A percentile compares a stretch with the other conserved stretches of the same genome.
Conservation (phyloP, 1,140 invertebrate species). For the Phenacoccus solenopsis region DNA sequence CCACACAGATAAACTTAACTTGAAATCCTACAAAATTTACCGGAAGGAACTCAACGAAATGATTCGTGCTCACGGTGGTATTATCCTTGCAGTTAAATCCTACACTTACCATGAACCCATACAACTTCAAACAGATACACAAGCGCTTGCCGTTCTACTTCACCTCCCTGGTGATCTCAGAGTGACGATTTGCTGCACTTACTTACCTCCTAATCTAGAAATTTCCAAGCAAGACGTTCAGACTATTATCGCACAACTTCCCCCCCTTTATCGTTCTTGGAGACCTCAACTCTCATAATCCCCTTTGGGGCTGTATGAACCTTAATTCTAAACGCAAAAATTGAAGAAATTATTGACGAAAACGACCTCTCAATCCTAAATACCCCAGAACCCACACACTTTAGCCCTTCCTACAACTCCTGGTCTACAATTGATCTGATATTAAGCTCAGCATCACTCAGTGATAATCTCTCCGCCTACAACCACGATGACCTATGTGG, state of each 20-base stretch:
- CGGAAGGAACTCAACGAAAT: background rate
- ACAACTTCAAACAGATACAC: background rate
- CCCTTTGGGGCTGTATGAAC: slow-evolving; percentile 20
- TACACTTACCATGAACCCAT: background rate
- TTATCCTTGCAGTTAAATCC: background rate
- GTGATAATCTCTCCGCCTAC: background rate
- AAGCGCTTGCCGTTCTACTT: background rate
- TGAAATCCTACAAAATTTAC: slow-evolving; percentile 8
- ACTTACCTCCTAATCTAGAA: slow-evolving; percentile 16
- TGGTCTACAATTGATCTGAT: slow-evolving; percentile 11
- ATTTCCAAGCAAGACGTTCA: slow-evolving; percentile 7
- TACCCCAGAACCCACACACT: no score
- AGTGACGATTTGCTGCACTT: slow-evolving; percentile 23
- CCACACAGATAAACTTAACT: background rate
- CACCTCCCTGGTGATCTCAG: background rate
- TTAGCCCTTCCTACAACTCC: background rate
- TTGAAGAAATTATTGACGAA: slow-evolving; percentile 21
- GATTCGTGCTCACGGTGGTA: background rate
- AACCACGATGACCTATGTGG: background rate
- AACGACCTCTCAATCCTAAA: background rate
- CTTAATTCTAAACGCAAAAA: slow-evolving; percentile 19
- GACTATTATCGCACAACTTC: slow-evolving; percentile 21
- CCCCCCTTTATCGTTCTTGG: slow-evolving; percentile 22
- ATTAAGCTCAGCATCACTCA: background rate
- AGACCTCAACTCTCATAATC: slow-evolving; percentile 23